Base-by-base conservation (phyloP, 2,797 vertebrate genomes). In the Manis crassicaudata region DNA sequence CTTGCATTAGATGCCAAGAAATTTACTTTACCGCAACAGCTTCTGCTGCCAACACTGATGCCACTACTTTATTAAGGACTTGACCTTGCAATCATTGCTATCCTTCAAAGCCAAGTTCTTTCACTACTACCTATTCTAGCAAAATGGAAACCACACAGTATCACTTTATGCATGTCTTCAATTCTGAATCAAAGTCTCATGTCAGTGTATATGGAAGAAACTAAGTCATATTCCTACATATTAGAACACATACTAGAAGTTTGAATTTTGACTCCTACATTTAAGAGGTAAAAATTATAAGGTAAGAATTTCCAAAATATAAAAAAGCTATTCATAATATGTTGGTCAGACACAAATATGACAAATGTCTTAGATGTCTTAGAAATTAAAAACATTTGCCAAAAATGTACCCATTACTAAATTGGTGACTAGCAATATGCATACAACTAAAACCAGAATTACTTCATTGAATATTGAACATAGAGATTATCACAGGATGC, bases 11-110 rank as follows among this genome's bases (percentile, higher is more conserved):
- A 92, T 95, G 92, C 90, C 95, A 97, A 97, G 62, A 97, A 96
- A 90, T 97, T 92, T 85, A 92, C 89, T 96, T 92, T 82, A 94
- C 73, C 83, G 67, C 81, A 96, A 95, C 50, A 96, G 72, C 77
- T 92, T 68, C 58, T 90, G 77, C n/a, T 95, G 94, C 96, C 96
- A 97, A 84, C 54, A 93, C 80, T 72, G 70, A 73, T 96, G 92
- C 76, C 52, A 94, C 92, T 87, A 88, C 82, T 95, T 93, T 95
- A 96, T 92, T 97, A 96, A 94, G 90, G 96, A 95, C 63, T 96
- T 96, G 95, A 95, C 94, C 88, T 96, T 96, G 72, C 62, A 85
- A 81, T 95, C 75, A 90, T 72, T 95, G 92, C 75, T 62, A 96
- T 94, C 16, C 37, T 60, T 40, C 68, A 95, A 89, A 97, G 58